A percentile compares a stretch with the other conserved stretches of the same genome.
These are phyloP conservation scores for Plotosus lineatus DNA, from an alignment of 2,113 vertebrate genomes.

Conservation along the genomic window DNA sequence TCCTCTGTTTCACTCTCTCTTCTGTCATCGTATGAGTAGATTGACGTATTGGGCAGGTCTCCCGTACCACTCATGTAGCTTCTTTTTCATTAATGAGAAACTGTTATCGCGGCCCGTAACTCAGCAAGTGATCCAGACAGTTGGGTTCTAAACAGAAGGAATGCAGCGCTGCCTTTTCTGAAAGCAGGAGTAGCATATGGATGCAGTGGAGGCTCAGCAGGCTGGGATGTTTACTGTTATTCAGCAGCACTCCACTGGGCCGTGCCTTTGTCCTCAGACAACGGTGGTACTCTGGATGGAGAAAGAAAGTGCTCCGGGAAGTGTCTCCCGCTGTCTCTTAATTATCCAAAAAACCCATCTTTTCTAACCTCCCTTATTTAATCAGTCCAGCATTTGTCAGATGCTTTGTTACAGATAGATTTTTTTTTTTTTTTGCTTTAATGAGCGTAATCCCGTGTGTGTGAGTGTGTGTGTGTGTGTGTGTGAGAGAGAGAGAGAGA, in stretches of 20 bases:
- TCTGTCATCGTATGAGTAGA: neutral
- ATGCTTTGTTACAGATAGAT: constrained; percentile 1
- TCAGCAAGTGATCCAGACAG: neutral
- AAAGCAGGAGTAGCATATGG: constrained; percentile 33
- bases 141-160: neutral
- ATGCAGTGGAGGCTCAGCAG: constrained; percentile 25
- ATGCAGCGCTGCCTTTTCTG: neutral
- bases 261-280: neutral
- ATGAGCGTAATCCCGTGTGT: constrained; percentile 3
- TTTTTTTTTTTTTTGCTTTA: constrained; percentile 23
- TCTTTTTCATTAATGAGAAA: neutral
- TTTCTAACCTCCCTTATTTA: neutral
- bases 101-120: neutral
- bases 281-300: constrained; percentile 12
- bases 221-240: constrained; percentile 11
- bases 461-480: neutral
- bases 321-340: constrained; percentile 25
- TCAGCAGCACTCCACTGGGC: neutral
- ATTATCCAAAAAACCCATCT: constrained; percentile 27
- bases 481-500: neutral
- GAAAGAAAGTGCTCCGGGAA: neutral
- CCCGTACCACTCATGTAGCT: neutral
- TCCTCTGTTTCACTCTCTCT: neutral
- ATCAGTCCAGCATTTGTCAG: constrained; percentile 8
- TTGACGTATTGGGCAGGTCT: constrained; percentile 11